These are phyloP conservation scores for Nerophis lumbriciformis DNA, from an alignment of 2,113 vertebrate genomes.

Conservation along the genomic window DNA sequence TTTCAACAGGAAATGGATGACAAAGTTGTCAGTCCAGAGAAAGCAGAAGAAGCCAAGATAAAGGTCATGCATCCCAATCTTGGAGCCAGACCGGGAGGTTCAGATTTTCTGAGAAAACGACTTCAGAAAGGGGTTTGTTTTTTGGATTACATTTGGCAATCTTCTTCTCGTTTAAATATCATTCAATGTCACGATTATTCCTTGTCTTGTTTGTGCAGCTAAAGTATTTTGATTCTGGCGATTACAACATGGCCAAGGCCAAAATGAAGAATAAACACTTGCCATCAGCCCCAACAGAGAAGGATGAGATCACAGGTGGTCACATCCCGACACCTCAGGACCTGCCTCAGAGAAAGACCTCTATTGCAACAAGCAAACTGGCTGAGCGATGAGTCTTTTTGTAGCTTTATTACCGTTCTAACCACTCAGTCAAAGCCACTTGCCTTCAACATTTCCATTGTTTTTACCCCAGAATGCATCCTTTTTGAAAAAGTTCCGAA, in stretches of 20 bases:
- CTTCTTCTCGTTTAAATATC: neutral
- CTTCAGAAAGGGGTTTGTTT: slow-evolving; percentile 89
- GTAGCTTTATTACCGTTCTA: slow-evolving; percentile 79
- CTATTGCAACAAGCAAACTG: slow-evolving; percentile 94
- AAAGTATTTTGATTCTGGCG: slow-evolving; percentile 99
- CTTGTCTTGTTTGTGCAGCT: slow-evolving; percentile 68
- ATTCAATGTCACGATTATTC: neutral
- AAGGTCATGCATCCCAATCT: slow-evolving; percentile 92
- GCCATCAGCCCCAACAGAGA: slow-evolving; percentile 83
- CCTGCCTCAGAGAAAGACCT: slow-evolving; percentile 94
- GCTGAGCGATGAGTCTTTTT: slow-evolving; percentile 82
- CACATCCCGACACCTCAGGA: slow-evolving; percentile 99
- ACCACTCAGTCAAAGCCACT: slow-evolving; percentile 67
- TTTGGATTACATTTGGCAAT: neutral
- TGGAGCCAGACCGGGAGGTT: slow-evolving; percentile 89
- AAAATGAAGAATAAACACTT: slow-evolving; percentile 98
- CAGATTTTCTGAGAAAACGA: slow-evolving; percentile 92
- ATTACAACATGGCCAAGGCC: slow-evolving; percentile 99
- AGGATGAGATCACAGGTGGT: slow-evolving; percentile 93
- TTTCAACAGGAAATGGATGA: slow-evolving; percentile 91
- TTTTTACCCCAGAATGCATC: slow-evolving; percentile 35
- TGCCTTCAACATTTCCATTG: slow-evolving; percentile 29
- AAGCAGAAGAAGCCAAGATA: slow-evolving; percentile 92
- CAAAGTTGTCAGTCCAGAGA: slow-evolving; percentile 92
- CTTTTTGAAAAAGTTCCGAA: slow-evolving; percentile 35